A percentile compares a stretch with the other conserved stretches of the same genome.
Evolutionary conservation across 2,888 invertebrate species (phyloP).

Genomic region (Balanococcus diminutus): DNA sequence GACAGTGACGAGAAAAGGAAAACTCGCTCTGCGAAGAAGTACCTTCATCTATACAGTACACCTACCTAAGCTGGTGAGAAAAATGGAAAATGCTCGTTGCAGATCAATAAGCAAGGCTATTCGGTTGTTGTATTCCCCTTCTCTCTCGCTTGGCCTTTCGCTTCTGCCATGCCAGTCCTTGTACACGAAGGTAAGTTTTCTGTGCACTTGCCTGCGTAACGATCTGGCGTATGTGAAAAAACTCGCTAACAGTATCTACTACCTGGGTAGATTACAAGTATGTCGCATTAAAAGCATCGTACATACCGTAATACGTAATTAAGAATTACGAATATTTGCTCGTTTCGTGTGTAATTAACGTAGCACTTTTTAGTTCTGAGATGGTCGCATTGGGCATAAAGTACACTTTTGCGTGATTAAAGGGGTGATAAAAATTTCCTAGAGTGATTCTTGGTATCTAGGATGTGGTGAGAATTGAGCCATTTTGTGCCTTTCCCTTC

Average conservation of each 20-base stretch:
- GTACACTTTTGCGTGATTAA: too few species aligned
- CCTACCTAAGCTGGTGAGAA: slow-evolving; percentile 8
- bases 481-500: too few species aligned
- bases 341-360: background rate
- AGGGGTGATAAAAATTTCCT: too few species aligned
- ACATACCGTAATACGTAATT: background rate
- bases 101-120: slow-evolving; percentile 37
- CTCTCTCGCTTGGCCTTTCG: background rate
- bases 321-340: background rate
- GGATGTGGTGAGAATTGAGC: too few species aligned
- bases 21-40: background rate
- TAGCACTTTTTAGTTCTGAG: background rate
- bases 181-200: too few species aligned
- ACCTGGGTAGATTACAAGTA: background rate
- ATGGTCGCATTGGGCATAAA: background rate
- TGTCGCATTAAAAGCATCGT: background rate
- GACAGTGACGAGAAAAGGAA: slow-evolving; percentile 50
- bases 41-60: too few species aligned
- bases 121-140: background rate
- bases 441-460: too few species aligned
- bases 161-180: background rate
- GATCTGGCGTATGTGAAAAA: background rate
- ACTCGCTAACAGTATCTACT: background rate
- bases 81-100: slow-evolving; percentile 37
- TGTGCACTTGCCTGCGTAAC: background rate